Percentiles rank a stretch among this genome's conserved stretches.
phyloP scores from a whole-genome alignment of 2,888 invertebrate genomes.

The Chloromyia formosa region DNA sequence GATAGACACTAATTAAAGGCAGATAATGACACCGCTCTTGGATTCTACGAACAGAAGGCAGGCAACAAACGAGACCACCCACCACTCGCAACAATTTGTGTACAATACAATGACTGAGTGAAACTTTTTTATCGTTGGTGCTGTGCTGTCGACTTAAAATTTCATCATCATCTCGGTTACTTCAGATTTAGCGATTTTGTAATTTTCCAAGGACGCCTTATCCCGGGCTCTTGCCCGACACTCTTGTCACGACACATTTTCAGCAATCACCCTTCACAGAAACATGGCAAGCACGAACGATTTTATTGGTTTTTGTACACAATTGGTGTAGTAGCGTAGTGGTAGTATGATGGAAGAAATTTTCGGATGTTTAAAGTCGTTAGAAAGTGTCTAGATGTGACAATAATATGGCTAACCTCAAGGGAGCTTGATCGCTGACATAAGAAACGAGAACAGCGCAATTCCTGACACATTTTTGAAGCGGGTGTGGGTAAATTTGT shows the following conservation, averaged over 20 bases:
- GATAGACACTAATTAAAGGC: conserved; percentile 28
- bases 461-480: not conserved
- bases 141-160: not conserved
- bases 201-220: not conserved
- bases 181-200: not conserved
- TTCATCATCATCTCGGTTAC: not conserved
- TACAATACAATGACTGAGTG: not conserved
- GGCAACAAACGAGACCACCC: not conserved
- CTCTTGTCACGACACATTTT: not conserved
- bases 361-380: conserved; percentile 20
- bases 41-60: not conserved
- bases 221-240: not conserved
- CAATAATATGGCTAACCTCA: conserved; percentile 5
- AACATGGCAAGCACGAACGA: conserved; percentile 22
- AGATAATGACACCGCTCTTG: not conserved
- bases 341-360: not conserved
- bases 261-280: not conserved
- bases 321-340: not conserved
- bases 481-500: not conserved
- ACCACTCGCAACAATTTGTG: conserved; percentile 5
- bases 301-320: conserved; percentile 9
- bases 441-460: not conserved
- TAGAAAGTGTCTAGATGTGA: conserved; percentile 14
- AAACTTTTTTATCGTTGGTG: not conserved
- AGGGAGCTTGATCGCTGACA: not conserved